Evolutionary conservation across 2,113 vertebrate species (phyloP).

Genomic region (Ictalurus furcatus): DNA sequence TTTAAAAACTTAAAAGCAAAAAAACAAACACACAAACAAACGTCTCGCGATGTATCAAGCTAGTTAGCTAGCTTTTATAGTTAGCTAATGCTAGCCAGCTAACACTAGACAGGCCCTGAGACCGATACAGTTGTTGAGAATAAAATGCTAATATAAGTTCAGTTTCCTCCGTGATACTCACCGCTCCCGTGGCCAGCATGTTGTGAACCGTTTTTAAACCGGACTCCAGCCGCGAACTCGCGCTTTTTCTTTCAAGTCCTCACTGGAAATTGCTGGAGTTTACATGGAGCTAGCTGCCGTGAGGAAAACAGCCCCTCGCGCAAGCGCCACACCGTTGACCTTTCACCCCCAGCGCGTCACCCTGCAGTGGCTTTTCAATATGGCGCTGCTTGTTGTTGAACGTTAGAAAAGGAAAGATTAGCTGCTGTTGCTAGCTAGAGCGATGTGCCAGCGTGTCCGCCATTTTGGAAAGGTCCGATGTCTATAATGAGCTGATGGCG

Average conservation of each 20-base stretch:
- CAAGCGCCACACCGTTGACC: conserved; percentile 11
- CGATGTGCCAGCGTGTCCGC: not conserved
- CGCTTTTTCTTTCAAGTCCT: conserved; percentile 27
- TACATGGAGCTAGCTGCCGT: conserved; percentile 40
- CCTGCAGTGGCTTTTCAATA: not conserved
- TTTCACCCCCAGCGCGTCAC: conserved; percentile 18
- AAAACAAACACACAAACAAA: fast-evolving
- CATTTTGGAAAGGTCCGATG: not conserved
- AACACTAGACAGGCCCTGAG: not conserved
- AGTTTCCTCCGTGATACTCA: conserved; percentile 38
- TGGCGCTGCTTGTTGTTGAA: not conserved
- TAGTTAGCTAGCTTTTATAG: not conserved
- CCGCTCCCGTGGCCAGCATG: conserved; percentile 79
- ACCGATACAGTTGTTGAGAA: not conserved
- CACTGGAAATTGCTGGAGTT: conserved; percentile 1
- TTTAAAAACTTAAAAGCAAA: too few species aligned
- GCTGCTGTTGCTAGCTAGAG: not conserved
- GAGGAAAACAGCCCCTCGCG: not conserved
- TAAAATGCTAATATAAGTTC: not conserved
- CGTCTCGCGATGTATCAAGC: not conserved
- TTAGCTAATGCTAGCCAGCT: not conserved
- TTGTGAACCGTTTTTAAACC: conserved; percentile 46
- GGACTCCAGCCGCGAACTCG: conserved; percentile 17
- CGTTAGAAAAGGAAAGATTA: not conserved
- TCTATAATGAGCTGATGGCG: not conserved